phyloP scores from a whole-genome alignment of 2,113 vertebrate species.

The Procapra przewalskii region DNA sequence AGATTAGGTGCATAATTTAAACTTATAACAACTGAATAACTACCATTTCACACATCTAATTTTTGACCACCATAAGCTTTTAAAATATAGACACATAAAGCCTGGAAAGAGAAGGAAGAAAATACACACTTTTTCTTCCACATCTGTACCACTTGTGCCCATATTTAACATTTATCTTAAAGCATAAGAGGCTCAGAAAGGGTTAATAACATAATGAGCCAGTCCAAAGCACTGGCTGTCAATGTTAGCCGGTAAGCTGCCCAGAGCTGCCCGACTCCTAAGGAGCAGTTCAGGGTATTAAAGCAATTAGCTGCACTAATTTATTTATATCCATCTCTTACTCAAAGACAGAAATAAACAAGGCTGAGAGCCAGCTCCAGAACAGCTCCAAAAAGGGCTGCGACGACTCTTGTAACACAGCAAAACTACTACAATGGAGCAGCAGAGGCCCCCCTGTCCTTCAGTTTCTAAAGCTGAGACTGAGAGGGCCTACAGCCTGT shows the following conservation, averaged over 20 bases:
- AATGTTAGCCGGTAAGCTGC: accelerated
- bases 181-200: not conserved
- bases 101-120: not conserved
- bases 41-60: not conserved
- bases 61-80: not conserved
- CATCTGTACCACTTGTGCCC: not conserved
- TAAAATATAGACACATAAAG: not conserved
- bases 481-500: not conserved
- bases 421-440: not conserved
- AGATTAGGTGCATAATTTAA: not conserved
- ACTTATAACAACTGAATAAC: not conserved
- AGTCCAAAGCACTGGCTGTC: not conserved
- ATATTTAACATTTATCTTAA: not conserved
- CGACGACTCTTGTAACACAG: not conserved
- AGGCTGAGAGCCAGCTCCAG: not conserved
- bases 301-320: not conserved
- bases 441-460: not conserved
- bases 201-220: not conserved
- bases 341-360: not conserved
- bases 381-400: not conserved
- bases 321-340: not conserved
- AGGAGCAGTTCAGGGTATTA: not conserved
- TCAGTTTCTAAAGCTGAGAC: not conserved
- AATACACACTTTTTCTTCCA: not conserved
- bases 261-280: not conserved